Percentiles rank a stretch among this genome's conserved stretches.
Evolutionary conservation across 2,113 vertebrate species (phyloP).

Genomic region (Choloepus hoffmanni): DNA sequence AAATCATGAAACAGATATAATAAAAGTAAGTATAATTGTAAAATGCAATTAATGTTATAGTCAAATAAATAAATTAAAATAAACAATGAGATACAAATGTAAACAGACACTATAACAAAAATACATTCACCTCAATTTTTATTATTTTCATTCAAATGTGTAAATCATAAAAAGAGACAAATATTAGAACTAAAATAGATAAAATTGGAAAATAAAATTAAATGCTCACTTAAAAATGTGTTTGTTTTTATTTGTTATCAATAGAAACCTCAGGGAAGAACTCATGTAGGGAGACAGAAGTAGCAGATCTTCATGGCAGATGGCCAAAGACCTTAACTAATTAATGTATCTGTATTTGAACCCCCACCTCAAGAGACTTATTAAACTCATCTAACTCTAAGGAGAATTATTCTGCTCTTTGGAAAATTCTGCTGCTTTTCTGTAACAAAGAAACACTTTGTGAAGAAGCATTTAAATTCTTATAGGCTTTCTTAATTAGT

Average conservation of each 20-base stretch:
- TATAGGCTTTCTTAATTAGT: not conserved
- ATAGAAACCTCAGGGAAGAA: not conserved
- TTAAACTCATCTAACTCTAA: not conserved
- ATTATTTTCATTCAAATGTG: not conserved
- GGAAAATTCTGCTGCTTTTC: not conserved
- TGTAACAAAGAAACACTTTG: not conserved
- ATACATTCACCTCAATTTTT: not conserved
- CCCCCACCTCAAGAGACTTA: not conserved
- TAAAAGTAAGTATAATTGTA: not conserved
- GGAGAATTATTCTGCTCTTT: conserved; percentile 4
- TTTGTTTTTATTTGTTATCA: conserved; percentile 1
- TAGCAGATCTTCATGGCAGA: not conserved
- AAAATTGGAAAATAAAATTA: not conserved
- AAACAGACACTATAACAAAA: not conserved
- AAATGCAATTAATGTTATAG: not conserved
- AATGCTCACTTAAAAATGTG: not conserved
- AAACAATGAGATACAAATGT: not conserved
- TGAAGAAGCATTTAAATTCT: not conserved
- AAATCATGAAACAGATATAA: not conserved
- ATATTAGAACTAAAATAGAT: not conserved
- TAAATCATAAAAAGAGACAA: not conserved
- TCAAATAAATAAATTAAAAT: not conserved
- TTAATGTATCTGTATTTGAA: not conserved
- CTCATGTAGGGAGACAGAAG: not conserved
- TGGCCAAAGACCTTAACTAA: not conserved